Base-by-base conservation (phyloP, 1,140 invertebrate genomes). In the Aphaenogaster floridana region DNA sequence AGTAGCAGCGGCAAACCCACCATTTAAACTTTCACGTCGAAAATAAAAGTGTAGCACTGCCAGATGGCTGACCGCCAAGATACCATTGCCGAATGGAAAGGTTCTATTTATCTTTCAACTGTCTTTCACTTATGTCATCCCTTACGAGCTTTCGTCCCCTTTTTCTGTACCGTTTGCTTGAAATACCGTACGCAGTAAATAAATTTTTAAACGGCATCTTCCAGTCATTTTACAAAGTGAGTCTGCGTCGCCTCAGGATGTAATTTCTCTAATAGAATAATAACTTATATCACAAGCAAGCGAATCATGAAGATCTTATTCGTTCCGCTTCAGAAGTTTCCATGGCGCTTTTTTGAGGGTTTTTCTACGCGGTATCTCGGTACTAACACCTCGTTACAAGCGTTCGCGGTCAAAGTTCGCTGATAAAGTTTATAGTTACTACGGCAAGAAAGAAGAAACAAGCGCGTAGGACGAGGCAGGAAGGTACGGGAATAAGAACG, bases 1-100 rank as follows among this genome's bases (percentile, higher is more conserved):
- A 52, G 45, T 48, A 80, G 63, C 45, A 72, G 28, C 64, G 57
- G 78, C 71, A 63, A 88, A 59, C 64, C 61, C 52, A 61, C 69
- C 76, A 81, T 91, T 91, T 91, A 91, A 90, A 91, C 88, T 91
- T 91, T 90, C 86, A 79, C 77, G 81, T 88, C 54, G 28, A 59
- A 91, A 91, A 91, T 91, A 91, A 91, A 91, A 91, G 81, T 88
- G 66, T 63, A 50, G 59, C 66, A 36, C 34, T 78, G 90, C 81
- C 88, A 90, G 77, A 91, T 91, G 91, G 91, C 91, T 17, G 39
- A 63, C 50, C 52, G 91, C 91, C 91, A 91, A 91, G 86, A 69
- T 84, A 86, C 85, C 83, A 90, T 91, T 88, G 90, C 89, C 80
- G 88, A 72, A 71, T 17, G 61, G 59, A 88, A 80, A 54, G 78